A percentile compares a stretch with the other conserved stretches of the same genome.
These are phyloP conservation scores for Nasonia vitripennis DNA, from an alignment of 1,140 invertebrate species.

Conservation along the genomic window DNA sequence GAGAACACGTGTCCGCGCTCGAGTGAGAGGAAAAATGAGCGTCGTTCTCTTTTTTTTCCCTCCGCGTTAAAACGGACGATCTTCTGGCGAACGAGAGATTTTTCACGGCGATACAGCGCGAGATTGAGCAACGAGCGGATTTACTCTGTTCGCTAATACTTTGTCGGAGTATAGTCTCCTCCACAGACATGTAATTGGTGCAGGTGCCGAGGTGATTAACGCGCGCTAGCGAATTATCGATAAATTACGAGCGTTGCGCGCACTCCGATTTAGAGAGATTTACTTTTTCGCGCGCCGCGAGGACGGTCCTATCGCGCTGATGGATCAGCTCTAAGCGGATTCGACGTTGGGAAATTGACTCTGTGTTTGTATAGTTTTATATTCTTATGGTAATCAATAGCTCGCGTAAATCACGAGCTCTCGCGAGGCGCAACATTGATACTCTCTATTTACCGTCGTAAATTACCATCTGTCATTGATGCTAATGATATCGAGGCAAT, in stretches of 20 bases:
- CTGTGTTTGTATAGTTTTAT: neutral
- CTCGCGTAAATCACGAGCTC: neutral
- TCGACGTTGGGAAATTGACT: neutral
- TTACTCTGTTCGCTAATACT: neutral
- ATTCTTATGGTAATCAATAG: neutral
- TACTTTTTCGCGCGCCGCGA: too few species aligned
- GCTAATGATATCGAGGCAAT: neutral
- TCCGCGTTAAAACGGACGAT: neutral
- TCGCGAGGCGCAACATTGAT: too few species aligned
- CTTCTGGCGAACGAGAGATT: neutral
- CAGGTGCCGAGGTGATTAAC: neutral
- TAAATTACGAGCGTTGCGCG: slow-evolving; percentile 19
- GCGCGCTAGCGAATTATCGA: slow-evolving; percentile 22
- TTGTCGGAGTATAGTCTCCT: neutral
- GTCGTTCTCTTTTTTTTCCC: neutral
- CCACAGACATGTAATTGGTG: neutral
- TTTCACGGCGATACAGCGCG: neutral
- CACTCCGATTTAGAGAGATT: neutral
- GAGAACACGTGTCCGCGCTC: neutral
- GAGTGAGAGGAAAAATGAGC: slow-evolving; percentile 9
- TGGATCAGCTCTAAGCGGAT: too few species aligned
- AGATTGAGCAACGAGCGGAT: neutral
- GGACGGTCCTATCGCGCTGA: too few species aligned
- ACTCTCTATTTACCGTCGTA: slow-evolving; percentile 1
- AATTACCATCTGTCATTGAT: neutral